Evolutionary conservation across 2,113 vertebrate species (phyloP).

Genomic region (Channa argus): DNA sequence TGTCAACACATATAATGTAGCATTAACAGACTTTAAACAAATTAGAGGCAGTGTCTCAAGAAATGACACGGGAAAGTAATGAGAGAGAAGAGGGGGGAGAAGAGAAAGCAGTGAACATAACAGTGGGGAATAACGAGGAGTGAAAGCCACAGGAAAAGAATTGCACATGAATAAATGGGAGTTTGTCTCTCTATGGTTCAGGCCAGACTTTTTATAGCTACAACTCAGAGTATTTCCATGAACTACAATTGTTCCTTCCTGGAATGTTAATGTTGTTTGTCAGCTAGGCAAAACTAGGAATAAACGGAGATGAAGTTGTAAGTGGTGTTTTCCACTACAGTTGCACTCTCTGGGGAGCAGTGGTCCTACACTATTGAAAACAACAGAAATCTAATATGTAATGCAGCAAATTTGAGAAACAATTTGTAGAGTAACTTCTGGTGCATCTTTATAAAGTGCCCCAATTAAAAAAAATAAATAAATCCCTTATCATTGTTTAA

Average conservation of each 20-base stretch:
- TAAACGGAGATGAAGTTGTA: constrained; percentile 3
- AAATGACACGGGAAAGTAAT: constrained; percentile 7
- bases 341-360: constrained; percentile 1
- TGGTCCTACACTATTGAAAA: neutral
- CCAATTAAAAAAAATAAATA: neutral
- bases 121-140: constrained; percentile 17
- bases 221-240: neutral
- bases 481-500: too few relatives aligned
- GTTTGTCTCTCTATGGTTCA: neutral
- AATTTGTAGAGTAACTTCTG: neutral
- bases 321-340: constrained; percentile 1
- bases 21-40: constrained; percentile 60
- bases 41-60: constrained; percentile 52
- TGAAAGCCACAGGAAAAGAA: constrained; percentile 6
- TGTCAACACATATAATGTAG: constrained; percentile 57
- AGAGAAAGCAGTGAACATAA: constrained; percentile 5
- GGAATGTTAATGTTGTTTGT: constrained; percentile 22
- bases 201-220: neutral
- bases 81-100: constrained; percentile 2
- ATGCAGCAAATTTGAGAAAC: constrained; percentile 14
- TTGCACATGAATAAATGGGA: constrained; percentile 12
- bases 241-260: constrained; percentile 5
- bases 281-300: constrained; percentile 19
- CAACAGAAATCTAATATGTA: neutral
- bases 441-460: neutral